Evolutionary conservation across 92 coral and sea anemone genomes (phyloP).

Genomic region (Chrysogorgia sp.): DNA sequence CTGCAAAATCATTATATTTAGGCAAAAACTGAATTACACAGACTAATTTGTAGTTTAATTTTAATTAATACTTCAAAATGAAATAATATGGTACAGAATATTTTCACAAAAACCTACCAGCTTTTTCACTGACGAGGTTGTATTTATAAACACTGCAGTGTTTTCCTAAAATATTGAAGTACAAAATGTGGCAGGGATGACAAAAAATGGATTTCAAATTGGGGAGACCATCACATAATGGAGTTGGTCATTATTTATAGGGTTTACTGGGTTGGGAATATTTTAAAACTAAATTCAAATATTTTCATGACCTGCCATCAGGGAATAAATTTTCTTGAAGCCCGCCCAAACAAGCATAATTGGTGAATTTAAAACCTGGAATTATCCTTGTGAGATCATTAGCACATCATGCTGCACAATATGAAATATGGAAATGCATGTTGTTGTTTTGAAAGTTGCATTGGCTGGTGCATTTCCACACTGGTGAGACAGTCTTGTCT

Average conservation of each 20-base stretch:
- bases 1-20: background rate
- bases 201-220: background rate
- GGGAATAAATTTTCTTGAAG: background rate
- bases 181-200: background rate
- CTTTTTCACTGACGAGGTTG: constrained; percentile 6
- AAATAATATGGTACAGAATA: background rate
- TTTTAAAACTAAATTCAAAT: too few species aligned
- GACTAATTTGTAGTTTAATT: too few species aligned
- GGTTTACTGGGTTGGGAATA: too few species aligned
- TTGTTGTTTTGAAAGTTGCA: too few species aligned
- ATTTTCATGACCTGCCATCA: background rate
- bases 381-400: background rate
- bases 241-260: too few species aligned
- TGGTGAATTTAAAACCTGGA: too few species aligned
- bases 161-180: background rate
- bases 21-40: too few species aligned
- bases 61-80: background rate
- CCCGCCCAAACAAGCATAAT: too few species aligned
- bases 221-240: background rate
- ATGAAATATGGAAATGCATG: too few species aligned
- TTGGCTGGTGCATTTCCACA: too few species aligned
- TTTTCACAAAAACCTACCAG: constrained; percentile 21
- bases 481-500: too few species aligned
- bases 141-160: constrained; percentile 11
- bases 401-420: too few species aligned